These are phyloP conservation scores for Emydocephalus ijimae DNA, from an alignment of 2,113 vertebrate species.

Conservation along the genomic window DNA sequence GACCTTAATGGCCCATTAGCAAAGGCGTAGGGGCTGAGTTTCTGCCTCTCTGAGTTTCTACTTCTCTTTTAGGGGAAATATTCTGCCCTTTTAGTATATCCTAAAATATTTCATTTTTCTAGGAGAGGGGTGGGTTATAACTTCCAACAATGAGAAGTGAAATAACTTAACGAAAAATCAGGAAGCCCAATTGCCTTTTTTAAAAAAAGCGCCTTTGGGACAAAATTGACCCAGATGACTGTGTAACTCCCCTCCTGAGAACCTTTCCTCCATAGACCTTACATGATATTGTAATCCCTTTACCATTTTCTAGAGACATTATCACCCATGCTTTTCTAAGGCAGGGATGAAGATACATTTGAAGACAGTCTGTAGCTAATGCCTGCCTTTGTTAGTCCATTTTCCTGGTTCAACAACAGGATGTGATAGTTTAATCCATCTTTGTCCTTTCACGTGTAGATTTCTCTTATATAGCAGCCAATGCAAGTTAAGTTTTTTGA, in stretches of 20 bases:
- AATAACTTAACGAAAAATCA: not conserved
- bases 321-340: not conserved
- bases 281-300: not conserved
- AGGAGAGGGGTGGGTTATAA: too few species aligned
- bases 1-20: too few species aligned
- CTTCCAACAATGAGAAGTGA: not conserved
- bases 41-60: too few species aligned
- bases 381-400: not conserved
- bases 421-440: not conserved
- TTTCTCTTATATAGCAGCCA: slow-evolving; percentile 16
- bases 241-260: not conserved
- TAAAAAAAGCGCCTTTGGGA: not conserved
- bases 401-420: not conserved
- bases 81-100: too few species aligned
- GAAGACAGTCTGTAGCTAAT: not conserved
- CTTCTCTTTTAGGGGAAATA: too few species aligned
- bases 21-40: too few species aligned
- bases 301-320: not conserved
- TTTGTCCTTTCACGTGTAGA: slow-evolving; percentile 20
- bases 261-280: not conserved
- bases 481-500: not conserved
- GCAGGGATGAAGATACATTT: not conserved
- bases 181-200: not conserved
- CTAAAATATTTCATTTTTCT: too few species aligned
- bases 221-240: not conserved